Evolutionary conservation across 1,140 invertebrate species (phyloP), one percentile per base, ranked within the genome.

Genomic region (Drosophila persimilis): DNA sequence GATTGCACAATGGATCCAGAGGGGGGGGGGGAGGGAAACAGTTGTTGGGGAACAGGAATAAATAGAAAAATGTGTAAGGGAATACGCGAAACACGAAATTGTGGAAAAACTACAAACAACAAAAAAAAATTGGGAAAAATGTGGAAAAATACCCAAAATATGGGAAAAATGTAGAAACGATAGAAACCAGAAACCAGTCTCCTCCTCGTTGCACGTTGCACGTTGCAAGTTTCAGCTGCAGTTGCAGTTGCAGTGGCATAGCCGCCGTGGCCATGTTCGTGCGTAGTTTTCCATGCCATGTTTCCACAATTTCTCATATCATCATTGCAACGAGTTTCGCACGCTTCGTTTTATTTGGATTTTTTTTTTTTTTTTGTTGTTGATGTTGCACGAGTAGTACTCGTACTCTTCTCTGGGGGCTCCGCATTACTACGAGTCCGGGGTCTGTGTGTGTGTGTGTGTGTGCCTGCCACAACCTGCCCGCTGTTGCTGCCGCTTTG

Each of bases 271-370:
- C 63, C 54, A 64, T 59, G 71, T 69, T 77, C 50, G 53, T 59
- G 73, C 35, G 52, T 55, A 64, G 66, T 70, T 73, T 72, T 73
- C 62, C 69, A 81, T 73, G 69, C 70, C 58, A 54, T 71, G 65
- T 78, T 84, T 69, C 59, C 57, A 65, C 44, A 73, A 64, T 79
- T 76, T 70, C 61, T 63, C 66, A 75, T 73, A 70, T 60, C 53
- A 80, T 60, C 52, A 57, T 47, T 60, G 74, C 70, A 86, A 70
- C 67, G 60, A 69, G 64, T 74, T 75, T 77, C 63, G 80, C 77
- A 85, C 77, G 73, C 79, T 85, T 80, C 58, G 61, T 77, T 56
- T 62, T 77, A 62, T 74, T 78, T 80, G 26, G 48, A 26, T 60
- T 58, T 44, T 67, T 59, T 17, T 17, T 17, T 17, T 17, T 17